A percentile compares a stretch with the other conserved stretches of the same genome.
phyloP scores from a whole-genome alignment of 2,113 vertebrate genomes.

The Osmerus mordax region DNA sequence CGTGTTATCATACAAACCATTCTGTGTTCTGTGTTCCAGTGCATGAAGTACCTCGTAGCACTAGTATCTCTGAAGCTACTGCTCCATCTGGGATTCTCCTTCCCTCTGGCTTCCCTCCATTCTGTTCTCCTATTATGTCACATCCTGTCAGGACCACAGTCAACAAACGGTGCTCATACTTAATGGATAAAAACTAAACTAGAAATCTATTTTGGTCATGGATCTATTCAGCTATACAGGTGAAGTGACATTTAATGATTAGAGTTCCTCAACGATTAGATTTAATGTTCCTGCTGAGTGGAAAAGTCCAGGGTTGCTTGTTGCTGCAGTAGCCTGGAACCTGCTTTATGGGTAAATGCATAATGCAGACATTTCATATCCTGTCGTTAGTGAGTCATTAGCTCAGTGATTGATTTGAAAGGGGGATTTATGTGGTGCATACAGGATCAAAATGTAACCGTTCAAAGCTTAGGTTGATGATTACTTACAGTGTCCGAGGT shows the following conservation, averaged over 20 bases:
- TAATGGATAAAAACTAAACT: background rate
- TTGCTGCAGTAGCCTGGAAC: slow-evolving; percentile 3
- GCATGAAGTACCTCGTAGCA: too few relatives aligned
- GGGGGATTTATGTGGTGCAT: slow-evolving; percentile 46
- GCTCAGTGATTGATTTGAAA: slow-evolving; percentile 36
- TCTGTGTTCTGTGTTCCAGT: background rate
- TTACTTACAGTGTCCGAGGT: slow-evolving; percentile 28
- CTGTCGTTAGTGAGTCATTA: slow-evolving; percentile 32
- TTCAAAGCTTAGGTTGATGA: slow-evolving; percentile 28
- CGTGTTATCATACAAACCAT: background rate
- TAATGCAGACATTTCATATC: slow-evolving; percentile 26
- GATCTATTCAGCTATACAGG: background rate
- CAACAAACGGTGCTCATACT: background rate
- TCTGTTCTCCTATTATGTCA: slow-evolving; percentile 23
- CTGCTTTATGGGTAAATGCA: slow-evolving; percentile 26
- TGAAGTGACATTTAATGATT: background rate
- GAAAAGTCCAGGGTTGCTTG: slow-evolving; percentile 14
- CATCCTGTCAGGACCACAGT: slow-evolving; percentile 5
- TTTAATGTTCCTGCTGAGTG: background rate
- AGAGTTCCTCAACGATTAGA: too few relatives aligned
- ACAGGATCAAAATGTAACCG: slow-evolving; percentile 31
- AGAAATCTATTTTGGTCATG: background rate
- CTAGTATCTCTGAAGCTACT: too few relatives aligned
- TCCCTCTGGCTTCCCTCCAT: background rate
- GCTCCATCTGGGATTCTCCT: background rate